Percentiles rank a stretch among this genome's conserved stretches.
Evolutionary conservation across 2,888 invertebrate genomes (phyloP).

Genomic region (Eumacrocentrus americanus): DNA sequence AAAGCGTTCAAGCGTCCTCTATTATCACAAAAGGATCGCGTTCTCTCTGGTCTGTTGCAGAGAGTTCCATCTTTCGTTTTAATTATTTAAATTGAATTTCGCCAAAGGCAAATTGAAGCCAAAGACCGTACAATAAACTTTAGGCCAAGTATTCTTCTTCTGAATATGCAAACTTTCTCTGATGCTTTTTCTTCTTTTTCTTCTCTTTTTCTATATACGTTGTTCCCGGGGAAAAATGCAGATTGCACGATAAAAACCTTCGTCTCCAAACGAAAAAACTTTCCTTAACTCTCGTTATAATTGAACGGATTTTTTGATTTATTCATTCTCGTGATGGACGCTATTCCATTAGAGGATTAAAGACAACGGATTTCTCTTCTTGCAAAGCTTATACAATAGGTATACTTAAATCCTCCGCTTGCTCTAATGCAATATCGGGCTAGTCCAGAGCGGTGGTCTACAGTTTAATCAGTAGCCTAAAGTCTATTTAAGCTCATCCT

Average conservation of each 20-base stretch:
- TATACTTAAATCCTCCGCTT: constrained; percentile 8
- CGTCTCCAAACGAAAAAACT: not conserved
- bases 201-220: constrained; percentile 25
- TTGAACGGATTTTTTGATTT: constrained; percentile 31
- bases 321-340: constrained; percentile 17
- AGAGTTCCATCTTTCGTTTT: not conserved
- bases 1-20: too few species aligned
- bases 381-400: not conserved
- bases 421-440: not conserved
- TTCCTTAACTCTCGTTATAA: constrained; percentile 25
- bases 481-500: constrained; percentile 5
- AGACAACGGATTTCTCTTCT: constrained; percentile 14
- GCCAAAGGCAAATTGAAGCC: constrained; percentile 15
- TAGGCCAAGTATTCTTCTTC: constrained; percentile 5
- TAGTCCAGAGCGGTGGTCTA: not conserved
- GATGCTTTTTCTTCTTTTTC: not conserved
- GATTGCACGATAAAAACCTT: constrained; percentile 14
- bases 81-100: constrained; percentile 15
- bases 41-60: not conserved
- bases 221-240: constrained; percentile 19
- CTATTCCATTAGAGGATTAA: constrained; percentile 36
- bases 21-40: too few species aligned
- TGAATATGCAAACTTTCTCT: constrained; percentile 17
- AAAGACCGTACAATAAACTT: constrained; percentile 16
- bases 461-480: not conserved